These are phyloP conservation scores for Drosophila athabasca DNA, from an alignment of 1,140 invertebrate genomes.

Conservation along the genomic window DNA sequence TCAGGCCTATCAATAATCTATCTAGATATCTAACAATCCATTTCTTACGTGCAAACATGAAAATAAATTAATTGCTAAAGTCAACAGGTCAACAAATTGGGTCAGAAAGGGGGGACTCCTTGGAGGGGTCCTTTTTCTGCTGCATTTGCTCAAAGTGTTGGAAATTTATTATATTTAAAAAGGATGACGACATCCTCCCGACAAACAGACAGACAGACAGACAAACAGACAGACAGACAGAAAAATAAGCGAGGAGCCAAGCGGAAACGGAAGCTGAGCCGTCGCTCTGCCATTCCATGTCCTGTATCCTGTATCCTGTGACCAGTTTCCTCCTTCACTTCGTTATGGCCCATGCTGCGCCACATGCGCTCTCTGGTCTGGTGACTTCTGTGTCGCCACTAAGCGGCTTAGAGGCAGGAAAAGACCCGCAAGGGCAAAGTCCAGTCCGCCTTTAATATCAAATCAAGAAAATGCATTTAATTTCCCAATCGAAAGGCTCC, in stretches of 20 bases:
- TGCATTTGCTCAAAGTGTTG: neutral
- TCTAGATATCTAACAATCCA: slow-evolving; percentile 5
- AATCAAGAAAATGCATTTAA: slow-evolving; percentile 25
- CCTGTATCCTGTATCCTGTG: no score
- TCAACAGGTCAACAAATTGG: slow-evolving; percentile 8
- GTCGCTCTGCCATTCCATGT: slow-evolving; percentile 6
- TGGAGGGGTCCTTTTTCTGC: neutral
- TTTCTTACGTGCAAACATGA: slow-evolving; percentile 46
- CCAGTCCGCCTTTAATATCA: neutral
- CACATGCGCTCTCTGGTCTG: slow-evolving; percentile 5
- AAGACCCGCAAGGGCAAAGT: neutral
- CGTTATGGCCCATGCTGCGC: neutral
- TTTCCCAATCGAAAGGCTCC: slow-evolving; percentile 8
- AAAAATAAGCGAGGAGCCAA: neutral
- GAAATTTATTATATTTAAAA: slow-evolving; percentile 41
- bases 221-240: neutral
- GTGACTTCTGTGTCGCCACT: slow-evolving; percentile 34
- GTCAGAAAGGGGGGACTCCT: no score
- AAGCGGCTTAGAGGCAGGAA: slow-evolving; percentile 25
- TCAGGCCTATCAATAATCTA: slow-evolving; percentile 9
- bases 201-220: neutral
- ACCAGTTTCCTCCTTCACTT: slow-evolving; percentile 1
- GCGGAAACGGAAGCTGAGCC: slow-evolving; percentile 43
- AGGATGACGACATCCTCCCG: slow-evolving; percentile 8
- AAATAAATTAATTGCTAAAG: slow-evolving; percentile 13